Base-by-base conservation (phyloP, 2,113 vertebrate species). In the Bothrops jararaca region DNA sequence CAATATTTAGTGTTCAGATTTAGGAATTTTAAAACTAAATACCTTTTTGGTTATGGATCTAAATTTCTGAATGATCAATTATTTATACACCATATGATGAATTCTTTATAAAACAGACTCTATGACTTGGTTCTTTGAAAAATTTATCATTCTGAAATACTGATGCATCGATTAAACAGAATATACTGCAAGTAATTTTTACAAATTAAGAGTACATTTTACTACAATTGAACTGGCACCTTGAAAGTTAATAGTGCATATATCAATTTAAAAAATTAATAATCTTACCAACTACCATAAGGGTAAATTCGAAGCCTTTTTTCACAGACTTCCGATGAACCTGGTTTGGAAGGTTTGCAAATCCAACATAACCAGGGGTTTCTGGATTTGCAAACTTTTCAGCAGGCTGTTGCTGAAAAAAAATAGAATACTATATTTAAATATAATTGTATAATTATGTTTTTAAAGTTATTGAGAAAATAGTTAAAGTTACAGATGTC, bases 321-420 rank as follows among this genome's bases (percentile, higher is more conserved):
- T 99, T 99, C 90, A 99, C 99, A 11, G 99, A 99, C 96, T 99
- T 99, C 53, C 99, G 98, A 94, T 99, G 99, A 96, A 99, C 99
- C 96, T 99, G 99, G 95, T 99, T 99, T 42, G 99, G 99, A 93
- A 99, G 98, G 95, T 99, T 99, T 93, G 99, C 99, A 93, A 99
- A 99, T 93, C 99, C 99, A 93, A 99, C 99, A 91, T 99, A 99
- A 57, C 99, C 99, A 5, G 99, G 99, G 34, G 99, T 99, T 97
- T 99, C 99, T 57, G 99, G 99, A 95, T 99, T 99, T 95, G 97
- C 98, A 96, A 99, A 99, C 80, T 93, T 92, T 88, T 99, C 99
- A 85, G 98, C 97, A 96, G 99, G 98, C 92, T 99, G 98, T 96
- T 97, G 97, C 97, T 98, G 89, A 92, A 94, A 93, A 20, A 92